Evolutionary conservation across 2,888 invertebrate species (phyloP), one percentile per base, ranked within the genome.

Genomic region (Embidobia sp.): DNA sequence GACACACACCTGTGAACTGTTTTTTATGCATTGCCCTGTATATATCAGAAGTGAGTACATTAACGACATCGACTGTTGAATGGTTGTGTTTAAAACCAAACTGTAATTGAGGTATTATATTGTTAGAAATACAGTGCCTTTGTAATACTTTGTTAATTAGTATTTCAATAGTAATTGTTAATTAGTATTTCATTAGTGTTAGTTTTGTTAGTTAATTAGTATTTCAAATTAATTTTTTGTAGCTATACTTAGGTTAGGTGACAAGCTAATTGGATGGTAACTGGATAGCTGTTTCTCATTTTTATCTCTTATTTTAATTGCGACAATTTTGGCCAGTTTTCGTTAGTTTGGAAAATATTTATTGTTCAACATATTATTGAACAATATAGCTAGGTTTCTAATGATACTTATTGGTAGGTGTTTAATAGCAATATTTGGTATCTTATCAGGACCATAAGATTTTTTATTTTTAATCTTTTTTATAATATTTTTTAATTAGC

Each of bases 221-320:
- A n/a, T n/a, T n/a, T n/a, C n/a, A n/a, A n/a, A n/a, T n/a, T n/a
- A n/a, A n/a, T n/a, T n/a, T n/a, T n/a, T n/a, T n/a, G n/a, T n/a
- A n/a, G n/a, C n/a, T 78, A 83, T 83, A 15, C 84, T 80, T 0
- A 84, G 66, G 29, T 82, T 83, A 0, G 82, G 82, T 27, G 46
- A 61, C 22, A 37, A 59, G 67, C 53, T 75, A 5, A 61, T 76
- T 35, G 57, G 59, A 51, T 22, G 48, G 11, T 48, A 70, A 29
- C 22, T 64, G 0, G 48, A 35, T n/a, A 29, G 40, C 3, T 4
- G 13, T 1, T 10, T 15, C 6, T 37, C 22, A 6, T 48, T 22
- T 51, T 77, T 79, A 8, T 72, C 64, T 35, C 40, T 48, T 49
- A 78, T 78, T 26, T 1, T n/a, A n/a, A 11, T 33, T 33, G 46